Percentiles rank a stretch among this genome's conserved stretches.
phyloP scores from a whole-genome alignment of 2,113 vertebrate species.

The Catharus minimus region DNA sequence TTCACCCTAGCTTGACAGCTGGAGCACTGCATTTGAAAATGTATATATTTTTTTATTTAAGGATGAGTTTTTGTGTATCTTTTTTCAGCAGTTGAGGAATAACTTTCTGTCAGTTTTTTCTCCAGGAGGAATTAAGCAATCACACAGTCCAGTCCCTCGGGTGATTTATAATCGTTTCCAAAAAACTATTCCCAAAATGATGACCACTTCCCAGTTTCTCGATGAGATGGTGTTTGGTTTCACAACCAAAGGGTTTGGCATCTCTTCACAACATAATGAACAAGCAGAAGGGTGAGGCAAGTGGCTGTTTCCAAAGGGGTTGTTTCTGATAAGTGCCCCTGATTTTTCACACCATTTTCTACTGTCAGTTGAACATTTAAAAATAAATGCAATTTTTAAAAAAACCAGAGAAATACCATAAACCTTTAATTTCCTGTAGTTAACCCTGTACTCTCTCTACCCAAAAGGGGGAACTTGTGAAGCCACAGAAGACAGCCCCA shows the following conservation, averaged over 20 bases:
- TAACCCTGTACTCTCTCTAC: background rate
- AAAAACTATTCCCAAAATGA: background rate
- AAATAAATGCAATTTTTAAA: background rate
- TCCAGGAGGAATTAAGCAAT: background rate
- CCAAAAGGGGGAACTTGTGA: background rate
- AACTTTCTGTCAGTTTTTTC: background rate
- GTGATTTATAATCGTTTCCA: background rate
- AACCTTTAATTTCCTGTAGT: background rate
- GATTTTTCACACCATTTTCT: background rate
- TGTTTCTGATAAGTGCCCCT: background rate
- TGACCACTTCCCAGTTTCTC: background rate
- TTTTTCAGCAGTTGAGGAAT: background rate
- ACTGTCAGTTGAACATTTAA: background rate
- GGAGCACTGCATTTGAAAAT: background rate
- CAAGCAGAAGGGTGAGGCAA: background rate
- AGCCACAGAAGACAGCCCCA: background rate
- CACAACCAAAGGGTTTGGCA: background rate
- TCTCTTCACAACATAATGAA: background rate
- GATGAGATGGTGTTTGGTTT: rapidly evolving
- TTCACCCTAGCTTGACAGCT: background rate
- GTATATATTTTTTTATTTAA: background rate
- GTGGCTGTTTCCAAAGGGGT: background rate
- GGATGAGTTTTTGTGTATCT: rapidly evolving
- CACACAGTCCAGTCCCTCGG: background rate
- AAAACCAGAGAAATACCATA: background rate